A percentile compares a stretch with the other conserved stretches of the same genome.
Conservation (phyloP, 2,797 vertebrate genomes). For the Australoheros facetus region DNA sequence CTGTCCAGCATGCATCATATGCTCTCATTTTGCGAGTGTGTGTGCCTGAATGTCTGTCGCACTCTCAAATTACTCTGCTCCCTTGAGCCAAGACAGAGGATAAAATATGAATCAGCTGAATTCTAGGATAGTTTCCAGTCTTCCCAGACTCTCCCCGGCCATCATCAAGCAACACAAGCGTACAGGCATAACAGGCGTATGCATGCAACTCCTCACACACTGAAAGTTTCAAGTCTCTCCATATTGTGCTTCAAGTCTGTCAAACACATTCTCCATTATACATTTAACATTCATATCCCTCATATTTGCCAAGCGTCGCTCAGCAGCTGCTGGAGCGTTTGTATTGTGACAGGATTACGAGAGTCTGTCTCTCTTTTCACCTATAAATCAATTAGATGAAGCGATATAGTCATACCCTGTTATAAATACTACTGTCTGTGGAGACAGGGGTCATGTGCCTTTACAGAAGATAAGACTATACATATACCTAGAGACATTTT, state of each 20-base stretch:
- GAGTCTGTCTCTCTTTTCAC: constrained; percentile 48
- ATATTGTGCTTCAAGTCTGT: constrained; percentile 62
- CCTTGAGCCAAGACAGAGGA: constrained; percentile 73
- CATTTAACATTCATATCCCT: constrained; percentile 64
- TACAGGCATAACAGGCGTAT: constrained; percentile 13
- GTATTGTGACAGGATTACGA: constrained; percentile 58
- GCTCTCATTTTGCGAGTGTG: constrained; percentile 65
- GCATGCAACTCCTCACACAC: constrained; percentile 8
- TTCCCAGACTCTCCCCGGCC: constrained; percentile 56
- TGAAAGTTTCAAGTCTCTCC: constrained; percentile 59
- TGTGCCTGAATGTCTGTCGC: constrained; percentile 50
- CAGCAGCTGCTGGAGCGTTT: constrained; percentile 41
- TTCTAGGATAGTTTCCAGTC: constrained; percentile 76
- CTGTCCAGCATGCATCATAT: constrained; percentile 76
- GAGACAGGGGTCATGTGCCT: constrained; percentile 36
- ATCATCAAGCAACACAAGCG: constrained; percentile 43
- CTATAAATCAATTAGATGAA: constrained; percentile 70
- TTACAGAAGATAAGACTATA: constrained; percentile 33
- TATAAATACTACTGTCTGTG: constrained; percentile 50
- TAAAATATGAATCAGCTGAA: constrained; percentile 82
- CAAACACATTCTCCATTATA: constrained; percentile 56
- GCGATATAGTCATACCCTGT: constrained; percentile 49
- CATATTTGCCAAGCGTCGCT: constrained; percentile 64
- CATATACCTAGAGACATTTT: constrained; percentile 13
- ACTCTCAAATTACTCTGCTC: constrained; percentile 73